Percentiles rank a stretch among this genome's conserved stretches.
These are phyloP conservation scores for Orgyia antiqua DNA, from an alignment of 2,888 invertebrate species.

Conservation along the genomic window DNA sequence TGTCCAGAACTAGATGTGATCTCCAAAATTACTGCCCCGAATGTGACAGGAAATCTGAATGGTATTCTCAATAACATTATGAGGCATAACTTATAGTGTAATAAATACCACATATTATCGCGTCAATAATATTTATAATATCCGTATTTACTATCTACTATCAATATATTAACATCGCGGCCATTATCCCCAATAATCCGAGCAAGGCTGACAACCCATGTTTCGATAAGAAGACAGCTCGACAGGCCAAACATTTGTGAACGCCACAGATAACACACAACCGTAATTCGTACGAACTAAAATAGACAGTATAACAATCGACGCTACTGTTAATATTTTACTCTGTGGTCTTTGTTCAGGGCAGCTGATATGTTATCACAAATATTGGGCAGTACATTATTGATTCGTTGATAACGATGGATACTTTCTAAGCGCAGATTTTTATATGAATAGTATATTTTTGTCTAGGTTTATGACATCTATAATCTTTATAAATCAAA, in stretches of 20 bases:
- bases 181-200: constrained; percentile 54
- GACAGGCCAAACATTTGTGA: constrained; percentile 35
- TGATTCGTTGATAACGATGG: constrained; percentile 61
- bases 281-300: constrained; percentile 10
- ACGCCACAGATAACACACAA: constrained; percentile 39
- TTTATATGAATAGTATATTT: constrained; percentile 37
- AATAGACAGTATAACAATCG: constrained; percentile 24
- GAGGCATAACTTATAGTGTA: too few species aligned
- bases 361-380: constrained; percentile 49
- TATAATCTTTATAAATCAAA: constrained; percentile 6
- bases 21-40: too few species aligned
- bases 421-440: constrained; percentile 60
- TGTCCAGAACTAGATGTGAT: too few species aligned
- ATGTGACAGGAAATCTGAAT: too few species aligned
- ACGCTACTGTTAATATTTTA: constrained; percentile 36
- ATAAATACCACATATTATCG: too few species aligned
- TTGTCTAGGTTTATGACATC: constrained; percentile 17
- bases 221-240: constrained; percentile 33
- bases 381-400: constrained; percentile 62
- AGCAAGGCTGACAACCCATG: constrained; percentile 39
- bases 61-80: too few species aligned
- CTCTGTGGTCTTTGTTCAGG: constrained; percentile 49
- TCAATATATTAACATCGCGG: constrained; percentile 40
- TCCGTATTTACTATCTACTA: constrained; percentile 31
- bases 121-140: constrained; percentile 1